Percentiles rank a stretch among this genome's conserved stretches.
Conservation (phyloP, 2,888 invertebrate species). For the Atrina japonica region DNA sequence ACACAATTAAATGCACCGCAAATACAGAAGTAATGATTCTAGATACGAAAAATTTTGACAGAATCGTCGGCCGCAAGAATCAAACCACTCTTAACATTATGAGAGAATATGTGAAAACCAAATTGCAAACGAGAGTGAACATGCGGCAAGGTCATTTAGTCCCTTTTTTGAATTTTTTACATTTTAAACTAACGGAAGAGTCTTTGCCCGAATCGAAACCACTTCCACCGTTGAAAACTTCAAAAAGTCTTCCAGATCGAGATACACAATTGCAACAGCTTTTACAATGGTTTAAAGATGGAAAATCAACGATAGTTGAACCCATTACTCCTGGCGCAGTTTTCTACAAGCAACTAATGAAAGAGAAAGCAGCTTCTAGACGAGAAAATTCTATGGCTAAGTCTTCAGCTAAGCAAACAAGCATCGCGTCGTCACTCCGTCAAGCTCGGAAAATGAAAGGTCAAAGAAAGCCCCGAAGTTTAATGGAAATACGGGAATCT, state of each 20-base stretch:
- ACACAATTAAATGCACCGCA: slow-evolving; percentile 73
- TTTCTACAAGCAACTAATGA: slow-evolving; percentile 75
- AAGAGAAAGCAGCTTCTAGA: slow-evolving; percentile 70
- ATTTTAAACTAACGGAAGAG: slow-evolving; percentile 69
- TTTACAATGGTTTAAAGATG: slow-evolving; percentile 65
- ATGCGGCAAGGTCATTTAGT: slow-evolving; percentile 68
- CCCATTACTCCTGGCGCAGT: slow-evolving; percentile 68
- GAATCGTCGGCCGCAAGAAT: slow-evolving; percentile 71
- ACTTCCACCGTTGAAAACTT: slow-evolving; percentile 62
- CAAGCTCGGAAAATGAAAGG: slow-evolving; percentile 43
- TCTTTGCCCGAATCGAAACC: slow-evolving; percentile 58
- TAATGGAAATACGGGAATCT: slow-evolving; percentile 67
- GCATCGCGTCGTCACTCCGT: slow-evolving; percentile 35
- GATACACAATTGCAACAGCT: slow-evolving; percentile 66
- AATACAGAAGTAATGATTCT: slow-evolving; percentile 74
- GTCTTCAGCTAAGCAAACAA: slow-evolving; percentile 6
- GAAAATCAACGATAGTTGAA: slow-evolving; percentile 61
- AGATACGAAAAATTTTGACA: slow-evolving; percentile 77
- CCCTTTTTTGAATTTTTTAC: slow-evolving; percentile 67
- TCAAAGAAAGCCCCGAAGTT: slow-evolving; percentile 65
- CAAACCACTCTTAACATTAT: slow-evolving; percentile 66
- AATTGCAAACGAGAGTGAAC: slow-evolving; percentile 63
- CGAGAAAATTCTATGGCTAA: slow-evolving; percentile 50
- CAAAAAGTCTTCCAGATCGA: slow-evolving; percentile 67
- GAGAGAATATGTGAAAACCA: slow-evolving; percentile 64